These are phyloP conservation scores for Adelosebastes latens DNA, from an alignment of 2,797 vertebrate species.

Conservation along the genomic window DNA sequence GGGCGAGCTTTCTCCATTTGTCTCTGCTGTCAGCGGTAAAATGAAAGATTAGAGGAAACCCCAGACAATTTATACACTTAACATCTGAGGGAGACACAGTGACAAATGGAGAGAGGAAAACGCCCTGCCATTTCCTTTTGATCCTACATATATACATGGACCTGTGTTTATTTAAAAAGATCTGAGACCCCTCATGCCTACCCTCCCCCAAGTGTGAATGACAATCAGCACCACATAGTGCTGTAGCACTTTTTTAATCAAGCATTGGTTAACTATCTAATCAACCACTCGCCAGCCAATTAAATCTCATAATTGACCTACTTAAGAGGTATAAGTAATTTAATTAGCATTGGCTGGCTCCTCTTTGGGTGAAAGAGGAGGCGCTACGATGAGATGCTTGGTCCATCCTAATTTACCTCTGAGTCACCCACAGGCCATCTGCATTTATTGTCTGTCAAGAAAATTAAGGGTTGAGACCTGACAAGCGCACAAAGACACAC, in stretches of 20 bases:
- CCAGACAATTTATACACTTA: constrained; percentile 49
- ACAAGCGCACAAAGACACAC: constrained; percentile 24
- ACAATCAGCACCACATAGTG: constrained; percentile 18
- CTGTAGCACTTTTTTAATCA: constrained; percentile 63
- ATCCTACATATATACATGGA: constrained; percentile 6
- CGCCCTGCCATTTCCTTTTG: constrained; percentile 21
- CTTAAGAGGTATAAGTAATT: constrained; percentile 71
- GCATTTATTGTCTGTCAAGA: constrained; percentile 36
- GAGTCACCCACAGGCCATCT: constrained; percentile 30
- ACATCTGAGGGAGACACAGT: constrained; percentile 39
- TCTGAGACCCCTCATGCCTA: neutral
- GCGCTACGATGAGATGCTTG: constrained; percentile 1
- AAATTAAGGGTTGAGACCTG: constrained; percentile 8
- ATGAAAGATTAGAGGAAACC: constrained; percentile 70
- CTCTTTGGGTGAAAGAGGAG: constrained; percentile 37
- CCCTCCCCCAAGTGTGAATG: constrained; percentile 21
- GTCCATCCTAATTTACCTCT: constrained; percentile 43
- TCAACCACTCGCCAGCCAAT: constrained; percentile 75
- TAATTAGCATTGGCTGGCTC: constrained; percentile 62
- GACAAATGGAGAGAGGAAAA: constrained; percentile 41
- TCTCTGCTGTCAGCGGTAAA: constrained; percentile 67
- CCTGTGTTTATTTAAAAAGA: constrained; percentile 21
- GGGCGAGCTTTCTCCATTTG: constrained; percentile 53
- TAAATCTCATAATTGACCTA: constrained; percentile 77
- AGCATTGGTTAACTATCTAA: constrained; percentile 69